These are phyloP conservation scores for Oasisia sp. DNA, from an alignment of 2,888 invertebrate species.

Conservation along the genomic window DNA sequence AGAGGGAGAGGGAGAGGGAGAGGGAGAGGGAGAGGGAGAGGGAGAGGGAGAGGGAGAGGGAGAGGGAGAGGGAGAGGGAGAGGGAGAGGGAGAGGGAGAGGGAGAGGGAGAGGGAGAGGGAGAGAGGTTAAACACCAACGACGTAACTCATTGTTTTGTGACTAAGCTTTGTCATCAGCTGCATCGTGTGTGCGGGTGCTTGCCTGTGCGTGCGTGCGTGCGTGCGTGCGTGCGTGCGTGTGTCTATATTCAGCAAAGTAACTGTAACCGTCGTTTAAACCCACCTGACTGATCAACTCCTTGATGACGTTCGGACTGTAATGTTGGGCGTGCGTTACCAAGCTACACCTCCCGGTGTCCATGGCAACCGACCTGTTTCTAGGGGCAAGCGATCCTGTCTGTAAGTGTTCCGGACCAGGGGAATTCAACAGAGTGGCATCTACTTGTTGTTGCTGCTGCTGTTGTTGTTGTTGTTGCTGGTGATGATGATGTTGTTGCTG, in stretches of 20 bases:
- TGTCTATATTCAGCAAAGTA: background rate
- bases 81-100: no score
- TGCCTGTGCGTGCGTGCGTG: no score
- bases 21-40: no score
- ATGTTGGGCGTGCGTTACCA: slow-evolving; percentile 20
- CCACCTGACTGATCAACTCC: slow-evolving; percentile 46
- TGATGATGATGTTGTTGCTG: background rate
- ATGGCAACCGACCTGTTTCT: background rate
- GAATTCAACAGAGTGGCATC: background rate
- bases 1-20: no score
- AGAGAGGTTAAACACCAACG: no score
- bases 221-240: no score
- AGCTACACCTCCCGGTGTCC: background rate
- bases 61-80: no score
- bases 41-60: no score
- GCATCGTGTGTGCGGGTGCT: no score
- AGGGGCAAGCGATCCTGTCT: background rate
- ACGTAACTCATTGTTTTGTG: no score
- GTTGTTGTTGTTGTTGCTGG: background rate
- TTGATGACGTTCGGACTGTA: slow-evolving; percentile 50
- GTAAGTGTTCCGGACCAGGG: background rate
- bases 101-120: no score
- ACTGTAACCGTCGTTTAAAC: slow-evolving; percentile 32
- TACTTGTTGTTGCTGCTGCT: background rate
- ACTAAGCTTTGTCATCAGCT: no score